Evolutionary conservation across 2,888 invertebrate species (phyloP), one percentile per base, ranked within the genome.

Genomic region (Mythimna loreyi): DNA sequence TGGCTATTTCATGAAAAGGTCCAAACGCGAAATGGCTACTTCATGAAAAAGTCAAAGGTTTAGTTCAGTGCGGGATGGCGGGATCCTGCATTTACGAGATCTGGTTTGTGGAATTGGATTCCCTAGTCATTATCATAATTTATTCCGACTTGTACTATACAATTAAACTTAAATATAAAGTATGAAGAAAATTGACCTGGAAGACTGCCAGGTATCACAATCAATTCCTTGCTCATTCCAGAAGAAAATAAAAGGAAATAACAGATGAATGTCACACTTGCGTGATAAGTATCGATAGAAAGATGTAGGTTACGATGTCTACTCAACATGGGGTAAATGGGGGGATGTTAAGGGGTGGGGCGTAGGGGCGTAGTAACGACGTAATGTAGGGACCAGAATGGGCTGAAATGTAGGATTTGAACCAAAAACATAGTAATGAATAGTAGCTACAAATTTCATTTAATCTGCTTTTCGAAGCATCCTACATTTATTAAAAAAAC

Each of bases 251-350:
- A 59, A 67, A 11, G 43, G 74, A 56, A 43, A 75, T 75, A 59
- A 50, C 47, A 53, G 58, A 64, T 56, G 36, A 60, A 64, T 56
- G n/a, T 64, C 56, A 58, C 57, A 62, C 56, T 56, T 47, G 43
- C 5, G 21, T 61, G 72, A 75, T 60, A 63, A 76, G 60, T 58
- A 49, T 66, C 61, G 49, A 62, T 67, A 58, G 67, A 47, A 49
- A 58, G 36, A 77, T 72, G 72, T 77, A 59, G 78, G 67, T 62
- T 77, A 75, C 72, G 53, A 55, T 49, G 62, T 47, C 33, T 58
- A 16, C 56, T 57, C 53, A 49, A 72, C 67, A 75, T 62, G 58
- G 67, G 58, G 72, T 55, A 36, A 70, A 75, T 56, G 49, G 43
- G 40, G n/a, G n/a, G 58, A 58, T 62, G 58, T 77, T 30, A 66